Conservation (phyloP, 2,888 invertebrate species). For the Endomychus coccineus region DNA sequence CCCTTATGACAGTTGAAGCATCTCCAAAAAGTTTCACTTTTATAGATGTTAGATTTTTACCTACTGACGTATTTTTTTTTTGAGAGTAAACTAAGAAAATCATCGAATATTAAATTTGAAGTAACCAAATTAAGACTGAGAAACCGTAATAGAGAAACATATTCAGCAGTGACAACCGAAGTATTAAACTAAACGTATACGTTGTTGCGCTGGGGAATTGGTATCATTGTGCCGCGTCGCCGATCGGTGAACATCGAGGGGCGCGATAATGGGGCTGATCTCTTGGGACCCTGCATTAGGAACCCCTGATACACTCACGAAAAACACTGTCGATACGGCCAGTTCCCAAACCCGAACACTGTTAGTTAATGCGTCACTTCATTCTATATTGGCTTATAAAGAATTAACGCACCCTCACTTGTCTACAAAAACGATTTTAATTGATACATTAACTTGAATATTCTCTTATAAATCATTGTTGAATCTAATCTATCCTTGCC, state of each 20-base stretch:
- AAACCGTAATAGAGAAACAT: conserved; percentile 13
- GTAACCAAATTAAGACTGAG: no score
- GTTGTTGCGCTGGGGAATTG: conserved; percentile 42
- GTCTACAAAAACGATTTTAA: conserved; percentile 16
- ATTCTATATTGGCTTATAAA: conserved; percentile 31
- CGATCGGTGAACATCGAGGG: conserved; percentile 33
- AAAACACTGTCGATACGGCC: conserved; percentile 28
- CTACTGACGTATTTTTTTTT: no score
- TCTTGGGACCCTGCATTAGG: conserved; percentile 40
- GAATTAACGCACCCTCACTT: conserved; percentile 27
- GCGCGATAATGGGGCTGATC: conserved; percentile 44
- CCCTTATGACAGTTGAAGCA: no score
- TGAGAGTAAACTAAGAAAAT: no score
- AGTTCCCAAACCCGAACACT: conserved; percentile 16
- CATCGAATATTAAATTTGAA: no score
- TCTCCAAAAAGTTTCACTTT: no score
- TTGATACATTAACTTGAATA: conserved; percentile 17
- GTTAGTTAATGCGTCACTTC: conserved; percentile 34
- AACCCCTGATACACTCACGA: conserved; percentile 23
- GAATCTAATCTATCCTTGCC: no score
- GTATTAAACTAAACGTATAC: conserved; percentile 43
- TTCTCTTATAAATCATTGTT: no score
- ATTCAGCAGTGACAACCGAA: conserved; percentile 36
- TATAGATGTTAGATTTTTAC: no score
- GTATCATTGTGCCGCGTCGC: conserved; percentile 40